These are phyloP conservation scores for Callyntrura guangdongensis DNA, from an alignment of 2,888 invertebrate genomes.

Conservation along the genomic window DNA sequence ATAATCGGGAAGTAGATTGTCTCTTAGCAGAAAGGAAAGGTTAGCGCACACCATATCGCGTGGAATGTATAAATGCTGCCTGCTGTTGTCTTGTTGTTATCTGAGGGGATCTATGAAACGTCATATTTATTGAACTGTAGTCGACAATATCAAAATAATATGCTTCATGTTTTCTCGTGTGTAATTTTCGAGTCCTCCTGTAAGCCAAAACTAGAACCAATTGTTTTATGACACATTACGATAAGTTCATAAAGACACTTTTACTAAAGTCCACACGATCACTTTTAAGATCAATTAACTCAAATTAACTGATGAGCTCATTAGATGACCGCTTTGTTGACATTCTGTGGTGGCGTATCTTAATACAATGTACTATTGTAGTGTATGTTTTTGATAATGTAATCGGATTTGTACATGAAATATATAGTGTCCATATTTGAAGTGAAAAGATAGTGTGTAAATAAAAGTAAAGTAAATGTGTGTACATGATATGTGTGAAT, in stretches of 20 bases:
- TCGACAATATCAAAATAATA: no score
- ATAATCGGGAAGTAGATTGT: neutral
- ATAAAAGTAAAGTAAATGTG: neutral
- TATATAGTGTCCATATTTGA: neutral
- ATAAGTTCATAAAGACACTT: no score
- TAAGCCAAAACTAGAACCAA: no score
- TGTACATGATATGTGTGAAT: neutral
- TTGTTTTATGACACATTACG: no score
- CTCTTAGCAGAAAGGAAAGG: neutral
- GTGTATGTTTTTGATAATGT: constrained; percentile 22
- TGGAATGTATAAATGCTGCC: no score
- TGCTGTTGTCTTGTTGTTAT: no score
- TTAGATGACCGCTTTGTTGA: constrained; percentile 44
- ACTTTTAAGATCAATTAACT: constrained; percentile 6
- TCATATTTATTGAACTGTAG: no score
- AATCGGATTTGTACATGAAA: constrained; percentile 25
- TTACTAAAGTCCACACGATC: neutral
- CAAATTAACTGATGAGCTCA: constrained; percentile 18
- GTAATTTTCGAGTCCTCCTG: no score
- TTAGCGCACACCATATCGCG: no score
- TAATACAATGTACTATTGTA: constrained; percentile 50
- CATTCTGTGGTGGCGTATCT: neutral
- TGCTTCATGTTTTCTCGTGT: no score
- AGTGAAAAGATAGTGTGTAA: neutral
- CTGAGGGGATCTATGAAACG: no score